Evolutionary conservation across 2,113 vertebrate genomes (phyloP), one percentile per base, ranked within the genome.

Genomic region (Tychaedon coryphoeus): DNA sequence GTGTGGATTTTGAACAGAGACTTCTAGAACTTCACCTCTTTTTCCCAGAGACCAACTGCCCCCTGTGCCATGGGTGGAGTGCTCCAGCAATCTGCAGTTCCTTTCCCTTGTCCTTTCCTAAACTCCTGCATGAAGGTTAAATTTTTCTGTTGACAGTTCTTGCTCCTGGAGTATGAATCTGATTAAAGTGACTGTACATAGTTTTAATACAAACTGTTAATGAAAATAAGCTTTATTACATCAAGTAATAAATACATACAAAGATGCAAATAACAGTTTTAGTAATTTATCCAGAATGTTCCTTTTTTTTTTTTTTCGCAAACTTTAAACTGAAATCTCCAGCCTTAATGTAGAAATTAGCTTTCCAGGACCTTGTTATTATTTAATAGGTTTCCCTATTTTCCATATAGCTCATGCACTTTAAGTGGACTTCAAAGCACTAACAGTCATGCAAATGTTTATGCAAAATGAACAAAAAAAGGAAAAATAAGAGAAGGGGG

Each of bases 151-250:
- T 60, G 9, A 9, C 33, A 79, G 18, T 33, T 88, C 40, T 76
- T 76, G 25, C 28, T 72, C 33, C 5, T 40, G 34, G 25, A 69
- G 17, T 15, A 20, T 47, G 33, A 65, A 69, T n/a, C 72, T 43
- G 58, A 91, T 93, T 85, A n/a, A 96, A 96, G 66, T 65, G 56
- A 97, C 74, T 60, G 69, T 78, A 94, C 91, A 67, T 43, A 73
- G 51, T 66, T 92, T 94, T 90, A 76, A 96, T 77, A 97, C 97
- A 97, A 97, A 95, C 45, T 97, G 95, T 98, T 99, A 99, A 98
- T 99, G 99, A 99, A 99, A 99, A 99, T 99, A 99, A 99, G 99
- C 99, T 99, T 99, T 99, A 99, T 99, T 99, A 99, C 99, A 88
- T 98, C 97, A 98, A 99, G 99, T 99, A 99, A 99, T 99, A 99